Evolutionary conservation across 2,888 invertebrate genomes (phyloP).

Genomic region (Cenopis cana): DNA sequence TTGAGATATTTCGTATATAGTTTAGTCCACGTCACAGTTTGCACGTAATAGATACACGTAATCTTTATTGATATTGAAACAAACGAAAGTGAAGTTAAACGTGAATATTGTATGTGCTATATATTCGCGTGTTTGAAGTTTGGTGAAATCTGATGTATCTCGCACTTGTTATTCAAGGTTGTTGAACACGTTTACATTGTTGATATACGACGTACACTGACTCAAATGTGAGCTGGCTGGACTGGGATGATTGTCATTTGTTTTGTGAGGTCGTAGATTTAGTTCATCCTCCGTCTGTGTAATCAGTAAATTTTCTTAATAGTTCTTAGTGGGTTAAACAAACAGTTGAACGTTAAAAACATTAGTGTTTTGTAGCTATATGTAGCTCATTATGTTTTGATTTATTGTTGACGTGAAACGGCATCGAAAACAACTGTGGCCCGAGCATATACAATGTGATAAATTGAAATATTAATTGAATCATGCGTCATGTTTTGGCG

Average conservation of each 20-base stretch:
- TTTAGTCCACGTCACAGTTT: constrained; percentile 6
- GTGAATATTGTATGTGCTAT: neutral
- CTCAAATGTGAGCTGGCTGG: neutral
- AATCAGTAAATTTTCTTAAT: neutral
- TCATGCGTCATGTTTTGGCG: neutral
- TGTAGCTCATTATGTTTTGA: too few species aligned
- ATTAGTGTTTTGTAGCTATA: neutral
- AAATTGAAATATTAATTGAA: neutral
- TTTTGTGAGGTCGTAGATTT: neutral
- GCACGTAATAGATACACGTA: constrained; percentile 10
- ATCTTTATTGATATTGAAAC: constrained; percentile 11
- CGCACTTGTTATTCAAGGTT: constrained; percentile 15
- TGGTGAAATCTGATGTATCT: constrained; percentile 50
- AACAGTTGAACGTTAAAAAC: neutral
- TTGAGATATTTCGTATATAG: neutral
- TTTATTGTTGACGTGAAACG: too few species aligned
- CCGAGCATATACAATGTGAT: neutral
- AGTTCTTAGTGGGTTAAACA: neutral
- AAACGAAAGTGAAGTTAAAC: constrained; percentile 15
- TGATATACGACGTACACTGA: neutral
- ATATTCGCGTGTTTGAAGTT: constrained; percentile 49
- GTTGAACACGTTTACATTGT: neutral
- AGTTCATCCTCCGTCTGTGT: neutral
- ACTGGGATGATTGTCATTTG: constrained; percentile 3
- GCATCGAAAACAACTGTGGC: neutral